Conservation (phyloP, 2,888 invertebrate species). For the Ophonus ardosiacus region DNA sequence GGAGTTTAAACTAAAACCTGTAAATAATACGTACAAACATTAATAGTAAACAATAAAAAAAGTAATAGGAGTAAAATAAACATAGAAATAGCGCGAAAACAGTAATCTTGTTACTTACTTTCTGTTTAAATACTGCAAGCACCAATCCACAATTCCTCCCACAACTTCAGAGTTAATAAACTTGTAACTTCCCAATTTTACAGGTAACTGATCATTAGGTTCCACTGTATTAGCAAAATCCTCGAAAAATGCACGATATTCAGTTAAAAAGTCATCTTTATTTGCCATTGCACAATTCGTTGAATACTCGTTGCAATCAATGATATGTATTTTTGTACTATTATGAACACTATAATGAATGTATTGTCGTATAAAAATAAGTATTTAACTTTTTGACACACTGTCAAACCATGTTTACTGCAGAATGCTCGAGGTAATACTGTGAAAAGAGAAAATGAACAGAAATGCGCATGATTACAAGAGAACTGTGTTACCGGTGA, state of each 20-base stretch:
- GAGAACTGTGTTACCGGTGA: neutral
- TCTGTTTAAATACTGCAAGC: conserved; percentile 85
- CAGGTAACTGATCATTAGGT: conserved; percentile 85
- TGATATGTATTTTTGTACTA: conserved; percentile 73
- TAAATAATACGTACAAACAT: neutral
- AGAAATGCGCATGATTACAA: neutral
- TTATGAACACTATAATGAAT: conserved; percentile 49
- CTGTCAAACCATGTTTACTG: neutral
- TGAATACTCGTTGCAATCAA: conserved; percentile 66
- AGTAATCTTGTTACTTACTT: conserved; percentile 79
- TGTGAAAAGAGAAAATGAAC: neutral
- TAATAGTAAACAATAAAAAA: neutral
- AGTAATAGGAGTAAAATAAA: neutral
- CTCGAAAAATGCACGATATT: conserved; percentile 85
- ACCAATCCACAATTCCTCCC: conserved; percentile 87
- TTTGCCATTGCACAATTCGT: conserved; percentile 73
- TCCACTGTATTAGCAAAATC: conserved; percentile 83
- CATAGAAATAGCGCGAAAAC: too few relatives aligned
- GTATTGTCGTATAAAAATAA: conserved; percentile 42
- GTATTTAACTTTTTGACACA: neutral
- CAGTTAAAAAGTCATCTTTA: conserved; percentile 84
- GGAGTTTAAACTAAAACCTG: neutral
- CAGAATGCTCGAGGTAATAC: neutral
- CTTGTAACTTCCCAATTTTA: conserved; percentile 83
- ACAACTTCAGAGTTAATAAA: conserved; percentile 83